Conservation (phyloP, 1,140 invertebrate genomes). For the Leptinotarsa texana region DNA sequence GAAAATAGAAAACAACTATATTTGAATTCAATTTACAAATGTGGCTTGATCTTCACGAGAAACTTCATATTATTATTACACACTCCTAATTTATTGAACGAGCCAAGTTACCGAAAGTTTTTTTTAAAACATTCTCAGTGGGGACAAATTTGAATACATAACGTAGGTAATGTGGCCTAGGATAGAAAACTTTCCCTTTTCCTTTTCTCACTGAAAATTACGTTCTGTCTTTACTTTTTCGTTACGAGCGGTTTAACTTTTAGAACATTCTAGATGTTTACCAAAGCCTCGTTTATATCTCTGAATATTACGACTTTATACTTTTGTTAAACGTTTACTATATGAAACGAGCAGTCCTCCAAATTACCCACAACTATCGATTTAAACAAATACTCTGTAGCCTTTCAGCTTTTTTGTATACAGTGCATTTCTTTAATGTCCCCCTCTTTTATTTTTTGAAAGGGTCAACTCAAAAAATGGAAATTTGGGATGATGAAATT, state of each 20-base stretch:
- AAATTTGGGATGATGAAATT: too few species aligned
- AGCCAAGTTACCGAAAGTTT: background rate
- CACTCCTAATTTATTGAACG: background rate
- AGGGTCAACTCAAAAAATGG: too few species aligned
- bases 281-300: background rate
- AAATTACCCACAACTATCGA: too few species aligned
- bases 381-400: too few species aligned
- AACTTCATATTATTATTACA: background rate
- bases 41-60: background rate
- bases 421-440: too few species aligned
- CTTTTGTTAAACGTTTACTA: too few species aligned
- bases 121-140: background rate
- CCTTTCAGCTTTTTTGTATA: too few species aligned
- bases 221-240: background rate
- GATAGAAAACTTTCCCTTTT: slow-evolving; percentile 14
- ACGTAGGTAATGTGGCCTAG: background rate
- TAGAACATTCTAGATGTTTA: slow-evolving; percentile 6
- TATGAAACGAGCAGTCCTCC: too few species aligned
- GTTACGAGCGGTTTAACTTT: slow-evolving; percentile 11
- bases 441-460: too few species aligned
- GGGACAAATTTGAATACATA: slow-evolving; percentile 14
- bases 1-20: background rate
- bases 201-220: background rate
- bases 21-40: background rate
- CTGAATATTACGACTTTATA: background rate